These are phyloP conservation scores for Torymus tubicola DNA, from an alignment of 2,888 invertebrate genomes.

Conservation along the genomic window DNA sequence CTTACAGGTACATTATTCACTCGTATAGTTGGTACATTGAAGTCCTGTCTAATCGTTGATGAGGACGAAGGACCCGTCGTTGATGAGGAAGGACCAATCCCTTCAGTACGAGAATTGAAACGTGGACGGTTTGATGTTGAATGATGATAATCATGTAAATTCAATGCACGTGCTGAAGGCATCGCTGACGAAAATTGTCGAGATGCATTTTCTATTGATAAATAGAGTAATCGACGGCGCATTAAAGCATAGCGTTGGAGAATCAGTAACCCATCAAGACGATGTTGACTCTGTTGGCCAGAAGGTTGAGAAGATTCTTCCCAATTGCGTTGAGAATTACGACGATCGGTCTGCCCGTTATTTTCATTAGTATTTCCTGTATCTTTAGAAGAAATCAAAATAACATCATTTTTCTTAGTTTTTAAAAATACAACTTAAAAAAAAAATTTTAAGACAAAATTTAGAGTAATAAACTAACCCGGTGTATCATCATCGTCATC, in stretches of 20 bases:
- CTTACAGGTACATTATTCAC: slow-evolving; percentile 80
- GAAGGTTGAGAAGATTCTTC: neutral
- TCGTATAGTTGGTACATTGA: slow-evolving; percentile 79
- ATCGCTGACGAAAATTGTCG: no score
- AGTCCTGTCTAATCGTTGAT: slow-evolving; percentile 43
- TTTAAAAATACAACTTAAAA: no score
- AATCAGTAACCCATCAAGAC: slow-evolving; percentile 14
- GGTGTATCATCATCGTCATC: slow-evolving; percentile 49
- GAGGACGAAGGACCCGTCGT: neutral
- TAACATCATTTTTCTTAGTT: no score
- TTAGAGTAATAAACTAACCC: slow-evolving; percentile 5
- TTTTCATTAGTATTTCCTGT: no score
- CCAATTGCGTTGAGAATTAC: neutral
- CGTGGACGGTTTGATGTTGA: neutral
- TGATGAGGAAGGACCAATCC: neutral
- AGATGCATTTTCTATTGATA: neutral
- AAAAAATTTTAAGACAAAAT: no score
- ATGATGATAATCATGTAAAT: no score
- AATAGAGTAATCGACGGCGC: slow-evolving; percentile 15
- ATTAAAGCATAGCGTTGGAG: slow-evolving; percentile 12
- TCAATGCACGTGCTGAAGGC: neutral
- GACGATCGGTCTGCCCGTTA: no score
- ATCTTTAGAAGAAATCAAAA: no score
- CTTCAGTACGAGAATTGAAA: neutral
- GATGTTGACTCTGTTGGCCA: no score